These are phyloP conservation scores for Gallinago nigripennis DNA, from an alignment of 2,797 vertebrate genomes.

Conservation along the genomic window DNA sequence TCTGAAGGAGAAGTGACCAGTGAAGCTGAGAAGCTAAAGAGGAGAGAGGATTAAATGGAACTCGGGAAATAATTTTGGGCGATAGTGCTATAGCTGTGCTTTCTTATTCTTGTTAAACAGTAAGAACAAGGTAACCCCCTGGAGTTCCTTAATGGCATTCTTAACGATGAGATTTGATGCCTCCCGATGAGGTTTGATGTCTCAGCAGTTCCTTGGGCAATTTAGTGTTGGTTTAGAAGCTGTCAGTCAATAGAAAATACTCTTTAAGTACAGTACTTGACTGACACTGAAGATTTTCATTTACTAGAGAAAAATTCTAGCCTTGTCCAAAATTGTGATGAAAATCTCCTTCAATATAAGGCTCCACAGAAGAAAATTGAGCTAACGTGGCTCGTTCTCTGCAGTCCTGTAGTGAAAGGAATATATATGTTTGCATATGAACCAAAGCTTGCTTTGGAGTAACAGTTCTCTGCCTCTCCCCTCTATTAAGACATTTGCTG, in stretches of 20 bases:
- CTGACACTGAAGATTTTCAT: not conserved
- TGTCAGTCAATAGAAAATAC: slow-evolving; percentile 46
- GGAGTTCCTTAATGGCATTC: slow-evolving; percentile 15
- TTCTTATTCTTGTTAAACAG: slow-evolving; percentile 52
- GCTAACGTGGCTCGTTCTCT: not conserved
- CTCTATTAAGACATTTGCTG: not conserved
- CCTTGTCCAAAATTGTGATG: not conserved
- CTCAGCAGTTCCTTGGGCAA: slow-evolving; percentile 38
- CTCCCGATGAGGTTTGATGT: slow-evolving; percentile 27
- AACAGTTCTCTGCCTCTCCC: accelerated
- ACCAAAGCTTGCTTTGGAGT: not conserved
- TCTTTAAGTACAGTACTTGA: slow-evolving; percentile 1
- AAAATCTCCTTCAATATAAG: slow-evolving; percentile 11
- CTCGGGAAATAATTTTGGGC: slow-evolving; percentile 21
- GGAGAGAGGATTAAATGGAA: slow-evolving; percentile 26
- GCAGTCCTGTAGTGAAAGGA: not conserved
- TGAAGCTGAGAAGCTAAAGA: not conserved
- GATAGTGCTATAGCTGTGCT: not conserved
- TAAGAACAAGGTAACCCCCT: not conserved
- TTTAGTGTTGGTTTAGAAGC: slow-evolving; percentile 45
- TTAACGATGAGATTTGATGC: slow-evolving; percentile 1
- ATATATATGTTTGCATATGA: not conserved
- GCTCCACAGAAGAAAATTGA: not conserved
- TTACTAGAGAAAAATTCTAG: slow-evolving; percentile 22
- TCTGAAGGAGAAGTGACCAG: slow-evolving; percentile 15